Evolutionary conservation across 2,113 vertebrate genomes (phyloP).

Genomic region (Phasianus colchicus): DNA sequence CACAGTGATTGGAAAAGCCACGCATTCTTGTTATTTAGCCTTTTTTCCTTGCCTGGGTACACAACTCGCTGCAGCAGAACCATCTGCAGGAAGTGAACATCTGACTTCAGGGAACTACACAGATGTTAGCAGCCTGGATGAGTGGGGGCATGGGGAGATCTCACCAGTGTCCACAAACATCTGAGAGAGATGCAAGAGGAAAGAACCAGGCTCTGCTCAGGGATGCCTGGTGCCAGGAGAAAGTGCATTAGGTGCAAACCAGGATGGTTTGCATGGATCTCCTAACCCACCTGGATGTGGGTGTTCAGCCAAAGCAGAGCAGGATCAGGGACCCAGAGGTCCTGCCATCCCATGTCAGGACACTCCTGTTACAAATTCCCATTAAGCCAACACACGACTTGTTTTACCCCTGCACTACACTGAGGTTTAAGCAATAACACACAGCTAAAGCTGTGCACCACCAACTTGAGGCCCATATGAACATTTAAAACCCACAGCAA

Average conservation of each 20-base stretch:
- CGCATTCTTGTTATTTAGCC: background rate
- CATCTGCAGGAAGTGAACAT: too few relatives aligned
- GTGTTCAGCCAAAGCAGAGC: background rate
- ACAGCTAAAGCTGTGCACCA: rapidly evolving
- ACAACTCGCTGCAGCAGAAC: too few relatives aligned
- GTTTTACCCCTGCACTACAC: rapidly evolving
- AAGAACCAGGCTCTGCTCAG: background rate
- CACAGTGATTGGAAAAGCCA: background rate
- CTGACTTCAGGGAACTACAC: background rate
- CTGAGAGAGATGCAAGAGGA: background rate
- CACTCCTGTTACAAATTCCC: rapidly evolving
- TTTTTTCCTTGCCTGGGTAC: background rate
- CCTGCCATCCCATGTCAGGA: background rate
- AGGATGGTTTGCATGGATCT: too few relatives aligned
- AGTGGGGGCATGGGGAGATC: background rate
- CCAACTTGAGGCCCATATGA: rapidly evolving
- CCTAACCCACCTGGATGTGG: background rate
- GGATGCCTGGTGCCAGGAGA: background rate
- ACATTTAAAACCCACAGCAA: background rate
- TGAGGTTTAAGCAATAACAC: rapidly evolving
- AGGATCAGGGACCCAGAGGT: background rate
- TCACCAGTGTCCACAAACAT: background rate
- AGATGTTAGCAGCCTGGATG: background rate
- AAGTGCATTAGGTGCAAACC: background rate
- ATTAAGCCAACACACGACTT: rapidly evolving